These are phyloP conservation scores for Mastigias papua DNA, from an alignment of 30 jellyfish, hydroid and myxozoan species.

Conservation along the genomic window DNA sequence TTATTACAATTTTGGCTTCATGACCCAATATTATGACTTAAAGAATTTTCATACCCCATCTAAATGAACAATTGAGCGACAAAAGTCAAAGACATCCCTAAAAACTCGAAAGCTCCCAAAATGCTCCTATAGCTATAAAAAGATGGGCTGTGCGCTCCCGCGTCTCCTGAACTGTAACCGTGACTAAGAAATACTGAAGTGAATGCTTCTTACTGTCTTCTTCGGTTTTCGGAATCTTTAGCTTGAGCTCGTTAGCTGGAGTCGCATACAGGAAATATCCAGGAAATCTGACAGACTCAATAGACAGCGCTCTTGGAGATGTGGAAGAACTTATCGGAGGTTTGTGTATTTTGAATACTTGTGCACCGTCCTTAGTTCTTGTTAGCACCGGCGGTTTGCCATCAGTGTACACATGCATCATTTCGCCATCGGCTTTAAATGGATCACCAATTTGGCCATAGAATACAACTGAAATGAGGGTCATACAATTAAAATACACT, in stretches of 20 bases:
- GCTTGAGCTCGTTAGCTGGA: conserved; percentile 25
- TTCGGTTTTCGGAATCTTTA: conserved; percentile 29
- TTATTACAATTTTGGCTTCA: no score
- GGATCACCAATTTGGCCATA: conserved; percentile 82
- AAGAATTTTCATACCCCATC: no score
- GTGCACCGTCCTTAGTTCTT: conserved; percentile 77
- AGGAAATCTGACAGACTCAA: conserved; percentile 64
- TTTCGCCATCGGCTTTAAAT: conserved; percentile 41
- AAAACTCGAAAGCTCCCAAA: no score
- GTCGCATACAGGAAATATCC: conserved; percentile 52
- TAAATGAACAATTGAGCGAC: no score
- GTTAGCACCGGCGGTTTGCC: conserved; percentile 59
- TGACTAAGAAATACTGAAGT: no score
- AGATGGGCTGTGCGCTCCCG: no score
- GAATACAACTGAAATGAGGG: conserved; percentile 13
- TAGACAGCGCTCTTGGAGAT: conserved; percentile 43
- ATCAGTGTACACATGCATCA: conserved; percentile 73
- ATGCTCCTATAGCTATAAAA: no score
- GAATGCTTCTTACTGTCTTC: conserved; percentile 26
- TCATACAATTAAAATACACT: no score
- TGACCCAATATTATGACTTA: no score
- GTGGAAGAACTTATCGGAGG: conserved; percentile 54
- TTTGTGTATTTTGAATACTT: conserved; percentile 32
- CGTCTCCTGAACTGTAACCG: no score
- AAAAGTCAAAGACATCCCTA: no score